Evolutionary conservation across 2,797 vertebrate genomes (phyloP).

Genomic region (Cyprinella venusta): DNA sequence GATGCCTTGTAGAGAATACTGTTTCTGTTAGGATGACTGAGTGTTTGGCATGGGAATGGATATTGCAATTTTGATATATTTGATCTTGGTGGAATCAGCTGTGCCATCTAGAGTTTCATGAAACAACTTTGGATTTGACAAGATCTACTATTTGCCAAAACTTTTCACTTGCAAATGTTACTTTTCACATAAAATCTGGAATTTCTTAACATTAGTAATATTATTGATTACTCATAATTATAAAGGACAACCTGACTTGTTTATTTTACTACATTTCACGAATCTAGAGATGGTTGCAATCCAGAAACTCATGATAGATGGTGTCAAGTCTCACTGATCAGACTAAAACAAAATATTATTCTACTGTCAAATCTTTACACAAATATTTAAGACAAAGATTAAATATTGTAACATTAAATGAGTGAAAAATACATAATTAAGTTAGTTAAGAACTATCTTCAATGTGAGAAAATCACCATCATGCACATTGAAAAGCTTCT

Average conservation of each 20-base stretch:
- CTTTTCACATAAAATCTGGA: not conserved
- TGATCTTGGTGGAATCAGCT: not conserved
- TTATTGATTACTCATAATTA: not conserved
- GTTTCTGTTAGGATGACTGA: not conserved
- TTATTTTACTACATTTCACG: not conserved
- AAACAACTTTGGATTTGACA: not conserved
- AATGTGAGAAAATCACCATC: not conserved
- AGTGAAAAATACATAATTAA: too few species aligned
- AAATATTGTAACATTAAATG: not conserved
- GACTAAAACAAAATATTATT: not conserved
- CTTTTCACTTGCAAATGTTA: not conserved
- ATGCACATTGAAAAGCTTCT: not conserved
- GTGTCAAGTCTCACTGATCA: not conserved
- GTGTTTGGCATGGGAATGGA: not conserved
- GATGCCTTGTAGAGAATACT: not conserved
- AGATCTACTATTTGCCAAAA: not conserved
- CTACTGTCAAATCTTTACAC: not conserved
- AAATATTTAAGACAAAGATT: not conserved
- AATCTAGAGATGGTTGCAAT: not conserved
- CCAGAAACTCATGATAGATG: not conserved
- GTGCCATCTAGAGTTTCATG: too few species aligned
- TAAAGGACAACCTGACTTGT: not conserved
- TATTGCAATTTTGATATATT: not conserved
- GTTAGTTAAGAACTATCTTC: not conserved
- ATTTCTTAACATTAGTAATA: not conserved